Evolutionary conservation across 2,797 vertebrate species (phyloP), one percentile per base, ranked within the genome.

Genomic region (Luscinia luscinia): DNA sequence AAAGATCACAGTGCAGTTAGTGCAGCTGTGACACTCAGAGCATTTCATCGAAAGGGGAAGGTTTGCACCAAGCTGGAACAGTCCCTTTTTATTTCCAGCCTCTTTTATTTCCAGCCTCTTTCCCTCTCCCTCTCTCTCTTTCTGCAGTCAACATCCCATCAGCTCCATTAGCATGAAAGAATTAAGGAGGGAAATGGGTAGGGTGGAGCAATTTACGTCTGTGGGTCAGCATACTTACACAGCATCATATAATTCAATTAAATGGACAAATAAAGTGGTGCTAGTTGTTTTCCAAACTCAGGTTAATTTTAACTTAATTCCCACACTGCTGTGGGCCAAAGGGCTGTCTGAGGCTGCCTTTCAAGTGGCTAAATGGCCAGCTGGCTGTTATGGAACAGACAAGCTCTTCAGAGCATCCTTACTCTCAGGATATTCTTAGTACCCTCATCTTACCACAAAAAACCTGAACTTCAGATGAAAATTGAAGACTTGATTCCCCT

Each of bases 231-330:
- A 83, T 90, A 69, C 94, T 96, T 95, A 84, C 96, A 96, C 61
- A 69, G 93, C 72, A 0, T 77, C 85, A 87, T 97, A 96, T 97
- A 97, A 98, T 96, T 97, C 96, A 97, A 96, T 98, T 97, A 97
- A 96, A 97, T 95, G 92, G 89, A 97, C 96, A 97, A 97, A 97
- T 97, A 97, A 96, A 96, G 96, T 93, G 75, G 92, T 95, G 96
- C 61, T 83, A 94, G 96, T 93, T 97, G 94, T 97, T 97, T 94
- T 95, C 93, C 96, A 94, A 97, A 96, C 94, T 96, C 92, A 94
- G 89, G 97, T 95, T 96, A 97, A 97, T 98, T 95, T 96, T 96
- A 97, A 98, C 92, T 97, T 96, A 96, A 97, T 97, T 97, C 84
- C 83, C 80, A 94, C 3, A 30, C 68, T 73, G 86, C 86, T 91